phyloP scores from a whole-genome alignment of 2,113 vertebrate genomes.

The Strix aluco region DNA sequence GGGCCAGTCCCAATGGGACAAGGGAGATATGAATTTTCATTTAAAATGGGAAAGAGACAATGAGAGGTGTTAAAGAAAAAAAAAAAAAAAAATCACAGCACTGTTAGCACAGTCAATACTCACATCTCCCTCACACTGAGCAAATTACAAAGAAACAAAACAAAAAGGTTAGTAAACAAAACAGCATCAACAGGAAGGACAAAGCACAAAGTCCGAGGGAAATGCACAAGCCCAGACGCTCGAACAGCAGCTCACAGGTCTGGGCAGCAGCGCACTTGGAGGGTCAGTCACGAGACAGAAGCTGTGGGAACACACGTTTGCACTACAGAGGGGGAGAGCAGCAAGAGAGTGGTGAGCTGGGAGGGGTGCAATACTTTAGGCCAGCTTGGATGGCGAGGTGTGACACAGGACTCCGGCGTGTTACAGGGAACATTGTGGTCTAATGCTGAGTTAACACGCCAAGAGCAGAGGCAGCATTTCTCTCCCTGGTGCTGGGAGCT shows the following conservation, averaged over 20 bases:
- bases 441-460: not conserved
- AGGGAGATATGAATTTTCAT: not conserved
- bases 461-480: not conserved
- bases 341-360: conserved; percentile 35
- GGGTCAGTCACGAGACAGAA: not conserved
- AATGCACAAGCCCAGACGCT: conserved; percentile 19
- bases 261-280: not conserved
- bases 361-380: not conserved
- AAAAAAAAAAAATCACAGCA: conserved; percentile 71
- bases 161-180: conserved; percentile 73
- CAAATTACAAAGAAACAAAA: conserved; percentile 80
- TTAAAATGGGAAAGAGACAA: conserved; percentile 54
- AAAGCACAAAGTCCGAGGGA: not conserved
- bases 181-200: conserved; percentile 31
- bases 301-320: not conserved
- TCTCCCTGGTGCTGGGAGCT: not conserved
- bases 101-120: conserved; percentile 82
- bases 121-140: conserved; percentile 96
- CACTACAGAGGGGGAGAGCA: not conserved
- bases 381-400: not conserved
- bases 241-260: not conserved
- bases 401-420: not conserved
- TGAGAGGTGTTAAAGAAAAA: conserved; percentile 40
- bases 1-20: not conserved
- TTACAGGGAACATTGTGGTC: not conserved